Evolutionary conservation across 2,888 invertebrate genomes (phyloP), one percentile per base, ranked within the genome.

Genomic region (Ochropleura plecta): DNA sequence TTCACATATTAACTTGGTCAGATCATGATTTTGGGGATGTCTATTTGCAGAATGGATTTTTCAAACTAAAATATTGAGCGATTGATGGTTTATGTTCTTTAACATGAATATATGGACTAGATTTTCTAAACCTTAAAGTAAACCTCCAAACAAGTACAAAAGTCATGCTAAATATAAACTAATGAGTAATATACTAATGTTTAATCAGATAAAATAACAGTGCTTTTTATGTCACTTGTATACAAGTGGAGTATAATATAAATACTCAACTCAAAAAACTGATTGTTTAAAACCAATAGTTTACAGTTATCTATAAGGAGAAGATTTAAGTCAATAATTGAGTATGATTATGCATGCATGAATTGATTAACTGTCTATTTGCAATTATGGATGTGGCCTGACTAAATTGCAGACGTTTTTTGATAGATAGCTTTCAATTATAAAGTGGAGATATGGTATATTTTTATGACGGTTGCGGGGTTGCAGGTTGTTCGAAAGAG

Each of bases 201-300:
- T 67, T 65, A 62, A 40, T 14, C 6, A 67, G 57, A 79, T 64
- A 68, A 51, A 55, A 42, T 60, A 67, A 67, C 67, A 55, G 44
- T 63, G 44, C 20, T 51, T 69, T 82, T 65, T 59, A 57, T 65
- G 65, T 51, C 16, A 60, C 46, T 14, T 60, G 60, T n/a, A 60
- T 30, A 64, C 30, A 30, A 30, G 30, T 30, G 53, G 20, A 55
- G 20, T 49, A 44, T 40, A 18, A 44, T 40, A 18, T 40, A 20
- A n/a, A 46, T 0, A 6, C 8, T 14, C 49, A 46, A 70, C 51
- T 10, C 62, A 68, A 60, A 65, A 51, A 59, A 68, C 30, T 16
- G 42, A 82, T 82, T 82, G 60, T 69, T 73, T 55, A 51, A 55
- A 48, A 70, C 44, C 62, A 79, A 49, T 71, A 78, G n/a, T 46